A percentile compares a stretch with the other conserved stretches of the same genome.
phyloP scores from a whole-genome alignment of 1,140 invertebrate genomes.

The Parapsyche elsis region DNA sequence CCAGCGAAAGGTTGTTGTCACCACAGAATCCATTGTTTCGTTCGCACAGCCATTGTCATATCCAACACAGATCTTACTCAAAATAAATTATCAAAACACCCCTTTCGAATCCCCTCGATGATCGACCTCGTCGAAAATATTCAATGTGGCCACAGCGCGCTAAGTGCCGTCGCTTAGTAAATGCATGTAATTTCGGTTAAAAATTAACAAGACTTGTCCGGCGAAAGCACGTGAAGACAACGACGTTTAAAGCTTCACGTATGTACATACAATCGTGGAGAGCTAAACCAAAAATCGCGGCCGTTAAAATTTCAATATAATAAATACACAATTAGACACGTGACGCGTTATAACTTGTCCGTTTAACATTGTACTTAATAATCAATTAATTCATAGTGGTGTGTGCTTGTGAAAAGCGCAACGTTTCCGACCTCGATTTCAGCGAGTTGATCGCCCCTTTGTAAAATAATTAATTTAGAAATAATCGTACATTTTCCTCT shows the following conservation, averaged over 20 bases:
- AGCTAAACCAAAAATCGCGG: too few relatives aligned
- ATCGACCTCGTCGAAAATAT: background rate
- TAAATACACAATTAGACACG: too few relatives aligned
- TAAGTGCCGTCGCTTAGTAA: background rate
- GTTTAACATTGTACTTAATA: too few relatives aligned
- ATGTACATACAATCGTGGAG: background rate
- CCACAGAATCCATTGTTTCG: slow-evolving; percentile 13
- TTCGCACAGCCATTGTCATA: background rate
- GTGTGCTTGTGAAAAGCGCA: too few relatives aligned
- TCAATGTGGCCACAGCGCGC: background rate
- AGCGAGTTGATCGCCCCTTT: too few relatives aligned
- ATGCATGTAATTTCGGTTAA: slow-evolving; percentile 36
- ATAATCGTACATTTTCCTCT: slow-evolving; percentile 48
- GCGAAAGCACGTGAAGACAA: slow-evolving; percentile 46
- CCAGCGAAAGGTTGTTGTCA: slow-evolving; percentile 34
- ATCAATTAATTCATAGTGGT: too few relatives aligned
- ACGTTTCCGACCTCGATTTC: too few relatives aligned
- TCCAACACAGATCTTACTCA: slow-evolving; percentile 5
- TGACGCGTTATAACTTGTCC: too few relatives aligned
- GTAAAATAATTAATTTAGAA: slow-evolving; percentile 51
- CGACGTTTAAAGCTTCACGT: background rate
- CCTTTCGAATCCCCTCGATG: background rate
- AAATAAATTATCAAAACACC: background rate
- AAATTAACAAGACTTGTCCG: slow-evolving; percentile 48
- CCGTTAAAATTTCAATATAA: too few relatives aligned